Evolutionary conservation across 2,113 vertebrate genomes (phyloP).

Genomic region (Ceyx cyanopectus): DNA sequence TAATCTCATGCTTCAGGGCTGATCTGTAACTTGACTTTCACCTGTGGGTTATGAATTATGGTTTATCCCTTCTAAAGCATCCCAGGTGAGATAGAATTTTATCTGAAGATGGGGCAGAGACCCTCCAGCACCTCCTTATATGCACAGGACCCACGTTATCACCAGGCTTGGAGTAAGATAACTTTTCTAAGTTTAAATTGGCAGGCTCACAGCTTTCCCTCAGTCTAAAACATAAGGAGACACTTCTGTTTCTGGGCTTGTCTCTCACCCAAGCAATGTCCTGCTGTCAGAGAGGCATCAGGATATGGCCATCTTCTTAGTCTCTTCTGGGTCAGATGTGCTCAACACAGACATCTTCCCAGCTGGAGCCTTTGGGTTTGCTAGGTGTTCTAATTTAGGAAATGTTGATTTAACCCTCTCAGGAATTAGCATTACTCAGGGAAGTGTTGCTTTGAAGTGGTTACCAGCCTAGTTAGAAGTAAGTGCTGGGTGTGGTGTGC

Average conservation of each 20-base stretch:
- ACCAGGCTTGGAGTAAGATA: background rate
- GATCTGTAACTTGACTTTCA: background rate
- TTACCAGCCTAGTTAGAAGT: slow-evolving; percentile 24
- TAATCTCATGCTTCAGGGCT: background rate
- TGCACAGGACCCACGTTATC: fast-evolving
- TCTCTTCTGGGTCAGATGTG: background rate
- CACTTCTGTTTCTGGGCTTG: background rate
- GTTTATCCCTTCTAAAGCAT: background rate
- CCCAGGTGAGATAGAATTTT: background rate
- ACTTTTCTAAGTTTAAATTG: background rate
- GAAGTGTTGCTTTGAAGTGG: slow-evolving; percentile 63
- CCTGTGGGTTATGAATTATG: background rate
- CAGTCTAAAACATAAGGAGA: background rate
- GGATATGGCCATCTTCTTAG: background rate
- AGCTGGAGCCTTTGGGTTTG: background rate
- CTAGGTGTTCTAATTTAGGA: background rate
- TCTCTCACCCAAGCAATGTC: background rate
- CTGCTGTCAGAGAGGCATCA: background rate
- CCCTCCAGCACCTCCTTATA: background rate
- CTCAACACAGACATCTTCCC: background rate
- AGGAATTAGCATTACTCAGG: slow-evolving; percentile 26
- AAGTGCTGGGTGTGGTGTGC: slow-evolving; percentile 37
- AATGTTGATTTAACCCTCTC: slow-evolving; percentile 50
- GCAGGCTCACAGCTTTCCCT: background rate
- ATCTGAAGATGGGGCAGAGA: background rate